These are phyloP conservation scores for Volucella inanis DNA, from an alignment of 2,888 invertebrate species.

Conservation along the genomic window DNA sequence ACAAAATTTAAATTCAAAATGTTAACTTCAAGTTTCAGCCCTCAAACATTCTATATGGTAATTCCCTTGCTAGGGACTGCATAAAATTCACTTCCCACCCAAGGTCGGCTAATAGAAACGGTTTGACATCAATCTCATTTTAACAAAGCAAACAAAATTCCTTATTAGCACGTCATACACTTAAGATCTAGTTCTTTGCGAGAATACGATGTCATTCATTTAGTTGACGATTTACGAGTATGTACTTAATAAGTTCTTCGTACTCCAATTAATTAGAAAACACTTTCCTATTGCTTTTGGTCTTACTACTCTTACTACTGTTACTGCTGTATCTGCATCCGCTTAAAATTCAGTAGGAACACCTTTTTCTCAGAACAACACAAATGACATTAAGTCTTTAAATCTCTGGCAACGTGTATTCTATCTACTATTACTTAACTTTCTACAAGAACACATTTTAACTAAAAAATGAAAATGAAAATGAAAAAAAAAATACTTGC, in stretches of 20 bases:
- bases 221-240: constrained; percentile 46
- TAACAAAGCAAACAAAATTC: constrained; percentile 4
- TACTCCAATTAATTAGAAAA: constrained; percentile 60
- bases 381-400: constrained; percentile 69
- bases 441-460: constrained; percentile 32
- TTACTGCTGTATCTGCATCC: constrained; percentile 40
- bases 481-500: constrained; percentile 13
- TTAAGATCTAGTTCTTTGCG: not conserved
- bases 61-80: too few relatives aligned
- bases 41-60: too few relatives aligned
- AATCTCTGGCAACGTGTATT: constrained; percentile 29
- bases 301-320: too few relatives aligned
- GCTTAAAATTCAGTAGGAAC: constrained; percentile 41
- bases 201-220: constrained; percentile 31
- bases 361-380: constrained; percentile 13
- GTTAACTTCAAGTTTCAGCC: too few relatives aligned
- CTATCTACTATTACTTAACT: constrained; percentile 20
- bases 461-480: constrained; percentile 2
- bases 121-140: too few relatives aligned
- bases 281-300: not conserved
- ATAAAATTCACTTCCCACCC: too few relatives aligned
- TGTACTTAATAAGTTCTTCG: constrained; percentile 19
- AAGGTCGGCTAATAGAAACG: too few relatives aligned
- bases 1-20: too few relatives aligned
- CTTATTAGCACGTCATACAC: not conserved